Evolutionary conservation across 23 tunicate genomes (phyloP).

Genomic region (Botrylloides violaceus): DNA sequence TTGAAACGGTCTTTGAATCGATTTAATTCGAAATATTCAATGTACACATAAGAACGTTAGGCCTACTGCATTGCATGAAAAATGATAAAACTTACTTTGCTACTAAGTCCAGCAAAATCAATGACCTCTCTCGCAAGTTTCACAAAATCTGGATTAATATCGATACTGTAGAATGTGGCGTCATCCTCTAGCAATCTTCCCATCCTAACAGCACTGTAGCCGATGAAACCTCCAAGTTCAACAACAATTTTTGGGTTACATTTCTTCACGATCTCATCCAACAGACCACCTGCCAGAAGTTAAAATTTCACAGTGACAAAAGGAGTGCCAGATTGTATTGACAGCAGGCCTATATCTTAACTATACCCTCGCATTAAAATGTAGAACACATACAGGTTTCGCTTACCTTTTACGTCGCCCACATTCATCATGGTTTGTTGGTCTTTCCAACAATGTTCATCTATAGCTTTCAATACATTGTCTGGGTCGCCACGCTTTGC

Average conservation of each 20-base stretch:
- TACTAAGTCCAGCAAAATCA: conserved; percentile 49
- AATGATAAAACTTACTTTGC: no score
- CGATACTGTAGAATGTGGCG: conserved; percentile 27
- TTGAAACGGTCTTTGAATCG: no score
- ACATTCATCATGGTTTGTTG: neutral
- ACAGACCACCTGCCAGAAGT: conserved; percentile 19
- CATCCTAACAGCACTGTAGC: conserved; percentile 67
- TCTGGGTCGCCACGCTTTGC: neutral
- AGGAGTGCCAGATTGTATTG: no score
- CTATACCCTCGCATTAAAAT: no score
- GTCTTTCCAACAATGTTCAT: neutral
- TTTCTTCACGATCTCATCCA: conserved; percentile 34
- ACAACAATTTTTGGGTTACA: conserved; percentile 7
- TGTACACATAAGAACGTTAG: no score
- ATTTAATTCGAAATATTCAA: no score
- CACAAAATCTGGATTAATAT: conserved; percentile 12
- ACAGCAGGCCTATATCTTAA: no score
- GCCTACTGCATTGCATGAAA: no score
- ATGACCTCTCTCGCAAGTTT: conserved; percentile 29
- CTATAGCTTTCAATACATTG: neutral
- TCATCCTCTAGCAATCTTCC: conserved; percentile 25
- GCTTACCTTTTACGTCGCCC: neutral
- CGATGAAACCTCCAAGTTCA: conserved; percentile 54
- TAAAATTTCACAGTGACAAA: no score
- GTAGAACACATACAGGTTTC: no score